Evolutionary conservation across 1,140 invertebrate species (phyloP).

Genomic region (Heliconius hewitsoni): DNA sequence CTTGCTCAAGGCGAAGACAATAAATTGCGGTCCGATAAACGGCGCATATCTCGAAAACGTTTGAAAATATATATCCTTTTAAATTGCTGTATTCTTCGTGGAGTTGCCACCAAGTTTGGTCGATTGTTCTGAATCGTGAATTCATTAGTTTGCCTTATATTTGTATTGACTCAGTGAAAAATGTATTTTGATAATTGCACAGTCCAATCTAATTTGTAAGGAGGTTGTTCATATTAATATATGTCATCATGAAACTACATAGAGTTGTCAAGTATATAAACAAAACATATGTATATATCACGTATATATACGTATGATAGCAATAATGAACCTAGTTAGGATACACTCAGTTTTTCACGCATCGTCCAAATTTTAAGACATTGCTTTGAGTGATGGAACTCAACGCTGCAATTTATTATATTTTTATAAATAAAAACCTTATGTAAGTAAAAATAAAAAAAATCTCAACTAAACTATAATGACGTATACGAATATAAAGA

Average conservation of each 20-base stretch:
- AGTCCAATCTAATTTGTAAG: neutral
- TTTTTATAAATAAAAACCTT: no score
- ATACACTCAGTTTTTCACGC: no score
- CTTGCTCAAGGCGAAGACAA: constrained; percentile 40
- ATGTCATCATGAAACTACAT: no score
- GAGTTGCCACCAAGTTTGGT: constrained; percentile 7
- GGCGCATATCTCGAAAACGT: constrained; percentile 29
- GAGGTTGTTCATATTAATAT: neutral
- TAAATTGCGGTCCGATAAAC: constrained; percentile 55
- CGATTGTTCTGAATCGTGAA: constrained; percentile 11
- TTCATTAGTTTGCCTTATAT: constrained; percentile 1
- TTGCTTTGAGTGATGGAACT: no score
- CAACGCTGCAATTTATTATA: no score
- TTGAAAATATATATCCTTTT: constrained; percentile 47
- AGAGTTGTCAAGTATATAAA: no score
- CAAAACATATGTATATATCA: no score
- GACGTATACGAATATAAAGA: neutral
- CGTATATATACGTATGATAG: no score
- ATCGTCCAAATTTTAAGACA: no score
- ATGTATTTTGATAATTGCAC: neutral
- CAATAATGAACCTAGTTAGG: no score
- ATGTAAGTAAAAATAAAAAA: neutral
- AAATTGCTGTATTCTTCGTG: constrained; percentile 40
- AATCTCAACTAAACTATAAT: neutral
- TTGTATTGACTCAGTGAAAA: neutral